Conservation (phyloP, 2,888 invertebrate species). For the Electrophaes corylata region DNA sequence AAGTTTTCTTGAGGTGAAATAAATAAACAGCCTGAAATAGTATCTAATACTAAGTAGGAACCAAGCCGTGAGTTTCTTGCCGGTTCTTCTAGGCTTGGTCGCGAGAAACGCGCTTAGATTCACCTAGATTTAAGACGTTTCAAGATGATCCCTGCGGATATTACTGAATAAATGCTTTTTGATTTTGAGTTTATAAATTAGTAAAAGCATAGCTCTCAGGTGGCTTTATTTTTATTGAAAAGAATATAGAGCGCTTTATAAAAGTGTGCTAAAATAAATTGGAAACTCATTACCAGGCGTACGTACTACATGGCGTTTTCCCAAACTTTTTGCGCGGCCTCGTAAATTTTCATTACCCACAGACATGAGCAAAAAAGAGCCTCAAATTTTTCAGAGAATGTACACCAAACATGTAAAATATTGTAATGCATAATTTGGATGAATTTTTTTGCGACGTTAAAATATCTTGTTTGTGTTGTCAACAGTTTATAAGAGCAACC, state of each 20-base stretch:
- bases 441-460: conserved; percentile 43
- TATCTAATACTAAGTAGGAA: too few relatives aligned
- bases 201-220: too few relatives aligned
- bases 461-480: conserved; percentile 38
- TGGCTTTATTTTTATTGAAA: neutral
- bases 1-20: too few relatives aligned
- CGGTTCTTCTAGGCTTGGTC: too few relatives aligned
- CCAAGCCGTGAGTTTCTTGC: too few relatives aligned
- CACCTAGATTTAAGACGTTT: too few relatives aligned
- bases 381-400: conserved; percentile 24
- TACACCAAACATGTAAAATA: conserved; percentile 46
- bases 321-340: conserved; percentile 53
- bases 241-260: conserved; percentile 25
- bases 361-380: conserved; percentile 49
- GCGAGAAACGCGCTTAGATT: too few relatives aligned
- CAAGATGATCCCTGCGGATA: too few relatives aligned
- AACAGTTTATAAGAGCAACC: conserved; percentile 34
- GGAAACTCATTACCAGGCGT: conserved; percentile 42
- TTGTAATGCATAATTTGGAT: conserved; percentile 61
- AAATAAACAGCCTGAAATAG: too few relatives aligned
- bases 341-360: conserved; percentile 63
- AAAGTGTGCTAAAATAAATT: conserved; percentile 43
- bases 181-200: too few relatives aligned
- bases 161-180: too few relatives aligned
- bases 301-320: conserved; percentile 53